These are phyloP conservation scores for Dimorphilus gyrociliatus DNA, from an alignment of 2,888 invertebrate genomes.

Conservation along the genomic window DNA sequence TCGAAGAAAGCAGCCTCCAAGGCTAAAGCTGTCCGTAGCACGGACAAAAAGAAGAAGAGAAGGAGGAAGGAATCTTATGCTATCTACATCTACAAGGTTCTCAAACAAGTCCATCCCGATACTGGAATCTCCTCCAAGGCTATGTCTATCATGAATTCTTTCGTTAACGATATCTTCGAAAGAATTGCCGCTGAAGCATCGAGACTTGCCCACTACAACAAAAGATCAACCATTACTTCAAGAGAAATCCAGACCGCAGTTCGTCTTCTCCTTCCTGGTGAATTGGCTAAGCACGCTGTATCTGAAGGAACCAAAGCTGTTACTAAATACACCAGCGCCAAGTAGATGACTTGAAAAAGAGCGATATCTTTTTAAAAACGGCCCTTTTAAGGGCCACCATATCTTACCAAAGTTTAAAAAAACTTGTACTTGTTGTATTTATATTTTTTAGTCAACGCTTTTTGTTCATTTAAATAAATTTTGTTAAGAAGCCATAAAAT, in stretches of 20 bases:
- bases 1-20: slow-evolving; percentile 19
- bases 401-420: too few relatives aligned
- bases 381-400: too few relatives aligned
- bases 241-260: slow-evolving; percentile 55
- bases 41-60: slow-evolving; percentile 19
- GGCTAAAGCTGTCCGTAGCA: slow-evolving; percentile 13
- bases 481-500: too few relatives aligned
- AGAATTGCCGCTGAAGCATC: slow-evolving; percentile 23
- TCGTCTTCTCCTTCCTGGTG: slow-evolving; percentile 51
- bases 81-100: slow-evolving; percentile 22
- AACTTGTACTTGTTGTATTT: too few relatives aligned
- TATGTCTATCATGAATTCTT: slow-evolving; percentile 14
- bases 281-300: slow-evolving; percentile 53
- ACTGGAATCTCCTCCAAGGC: slow-evolving; percentile 22
- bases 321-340: slow-evolving; percentile 21
- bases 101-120: slow-evolving; percentile 28
- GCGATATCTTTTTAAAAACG: background rate
- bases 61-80: slow-evolving; percentile 18
- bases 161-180: slow-evolving; percentile 31
- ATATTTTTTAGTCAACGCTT: too few relatives aligned
- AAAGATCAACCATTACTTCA: slow-evolving; percentile 38
- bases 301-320: slow-evolving; percentile 19
- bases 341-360: slow-evolving; percentile 7
- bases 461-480: too few relatives aligned
- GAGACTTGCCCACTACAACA: slow-evolving; percentile 21